Evolutionary conservation across 2,113 vertebrate genomes (phyloP).

Genomic region (Gulo gulo): DNA sequence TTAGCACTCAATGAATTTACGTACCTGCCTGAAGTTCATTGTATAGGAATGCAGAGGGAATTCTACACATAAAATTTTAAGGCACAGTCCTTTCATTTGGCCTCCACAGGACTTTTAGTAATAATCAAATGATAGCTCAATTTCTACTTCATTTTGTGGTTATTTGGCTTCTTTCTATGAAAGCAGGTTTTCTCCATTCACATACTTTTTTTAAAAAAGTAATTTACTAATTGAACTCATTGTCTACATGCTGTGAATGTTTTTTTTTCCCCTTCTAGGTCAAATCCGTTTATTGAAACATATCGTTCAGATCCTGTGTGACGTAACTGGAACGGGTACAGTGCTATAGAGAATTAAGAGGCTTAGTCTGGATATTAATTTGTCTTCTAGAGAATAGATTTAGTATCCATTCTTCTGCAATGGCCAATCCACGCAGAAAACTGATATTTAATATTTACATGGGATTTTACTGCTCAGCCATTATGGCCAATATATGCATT

Average conservation of each 20-base stretch:
- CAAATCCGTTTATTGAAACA: background rate
- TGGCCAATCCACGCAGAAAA: background rate
- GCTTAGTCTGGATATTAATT: background rate
- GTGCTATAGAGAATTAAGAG: background rate
- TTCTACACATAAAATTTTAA: background rate
- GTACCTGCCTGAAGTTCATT: background rate
- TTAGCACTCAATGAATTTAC: background rate
- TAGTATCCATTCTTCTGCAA: background rate
- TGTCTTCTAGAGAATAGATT: background rate
- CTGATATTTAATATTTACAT: background rate
- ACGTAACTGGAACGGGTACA: background rate
- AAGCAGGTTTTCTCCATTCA: background rate
- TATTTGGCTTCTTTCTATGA: background rate
- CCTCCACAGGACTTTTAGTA: background rate
- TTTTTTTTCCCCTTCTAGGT: background rate
- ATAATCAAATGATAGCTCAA: background rate
- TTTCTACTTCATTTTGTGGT: background rate
- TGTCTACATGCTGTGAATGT: background rate
- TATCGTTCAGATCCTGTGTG: background rate
- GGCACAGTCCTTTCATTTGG: background rate
- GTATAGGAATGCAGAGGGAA: background rate
- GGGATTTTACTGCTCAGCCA: slow-evolving; percentile 1
- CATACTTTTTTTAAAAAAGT: background rate
- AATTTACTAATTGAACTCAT: background rate
- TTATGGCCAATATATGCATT: background rate